Evolutionary conservation across 2,113 vertebrate species (phyloP).

Genomic region (Cryptotis parvus): DNA sequence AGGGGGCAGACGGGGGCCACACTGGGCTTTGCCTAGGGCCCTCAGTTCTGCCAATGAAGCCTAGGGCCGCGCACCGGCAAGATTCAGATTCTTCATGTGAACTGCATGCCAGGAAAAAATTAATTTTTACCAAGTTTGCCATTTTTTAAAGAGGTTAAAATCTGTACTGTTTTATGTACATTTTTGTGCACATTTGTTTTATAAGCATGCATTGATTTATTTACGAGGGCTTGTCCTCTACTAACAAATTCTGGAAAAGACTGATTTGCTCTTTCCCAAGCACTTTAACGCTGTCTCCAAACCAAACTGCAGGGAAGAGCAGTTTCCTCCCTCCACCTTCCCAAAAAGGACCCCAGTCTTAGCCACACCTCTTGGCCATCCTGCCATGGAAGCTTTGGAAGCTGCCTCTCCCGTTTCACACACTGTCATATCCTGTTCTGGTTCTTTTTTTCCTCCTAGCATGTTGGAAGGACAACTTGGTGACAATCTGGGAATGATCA

Average conservation of each 20-base stretch:
- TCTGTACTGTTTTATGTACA: background rate
- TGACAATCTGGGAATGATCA: conserved; percentile 39
- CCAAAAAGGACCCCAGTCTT: background rate
- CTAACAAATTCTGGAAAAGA: background rate
- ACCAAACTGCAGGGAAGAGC: background rate
- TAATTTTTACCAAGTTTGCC: background rate
- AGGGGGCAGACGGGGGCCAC: no score
- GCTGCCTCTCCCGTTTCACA: background rate
- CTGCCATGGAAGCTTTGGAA: background rate
- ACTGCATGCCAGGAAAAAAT: no score
- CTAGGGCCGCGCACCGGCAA: no score
- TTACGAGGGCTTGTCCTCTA: background rate
- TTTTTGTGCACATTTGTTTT: background rate
- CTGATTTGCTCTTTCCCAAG: background rate
- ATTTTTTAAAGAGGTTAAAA: conserved; percentile 34
- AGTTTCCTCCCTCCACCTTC: background rate
- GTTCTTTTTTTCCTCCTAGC: conserved; percentile 19
- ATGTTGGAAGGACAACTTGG: background rate
- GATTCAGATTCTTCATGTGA: no score
- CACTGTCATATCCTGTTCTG: background rate
- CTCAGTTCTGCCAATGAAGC: no score
- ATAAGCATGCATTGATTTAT: background rate
- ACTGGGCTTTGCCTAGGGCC: no score
- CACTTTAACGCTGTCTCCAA: background rate
- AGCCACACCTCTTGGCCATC: background rate